Evolutionary conservation across 1,140 invertebrate genomes (phyloP).

Genomic region (Drosophila nebulosa): DNA sequence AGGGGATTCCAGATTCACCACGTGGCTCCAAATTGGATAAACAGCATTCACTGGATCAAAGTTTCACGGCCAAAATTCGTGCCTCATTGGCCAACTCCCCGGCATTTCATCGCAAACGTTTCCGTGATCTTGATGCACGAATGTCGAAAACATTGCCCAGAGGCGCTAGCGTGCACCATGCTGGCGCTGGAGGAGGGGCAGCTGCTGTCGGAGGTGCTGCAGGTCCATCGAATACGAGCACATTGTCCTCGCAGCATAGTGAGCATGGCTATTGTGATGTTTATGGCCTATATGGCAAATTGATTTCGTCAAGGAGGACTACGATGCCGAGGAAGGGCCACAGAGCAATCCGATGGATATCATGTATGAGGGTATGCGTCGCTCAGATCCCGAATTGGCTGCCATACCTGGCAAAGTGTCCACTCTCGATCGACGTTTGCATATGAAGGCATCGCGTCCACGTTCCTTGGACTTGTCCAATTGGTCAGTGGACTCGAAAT

Average conservation of each 20-base stretch:
- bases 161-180: slow-evolving; percentile 83
- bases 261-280: slow-evolving; percentile 89
- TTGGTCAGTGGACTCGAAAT: slow-evolving; percentile 93
- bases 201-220: slow-evolving; percentile 74
- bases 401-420: slow-evolving; percentile 90
- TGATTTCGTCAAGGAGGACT: slow-evolving; percentile 92
- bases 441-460: slow-evolving; percentile 90
- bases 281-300: slow-evolving; percentile 93
- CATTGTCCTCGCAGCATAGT: slow-evolving; percentile 82
- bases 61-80: slow-evolving; percentile 83
- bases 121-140: slow-evolving; percentile 85
- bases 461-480: slow-evolving; percentile 91
- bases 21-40: slow-evolving; percentile 83
- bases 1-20: slow-evolving; percentile 59
- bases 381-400: slow-evolving; percentile 91
- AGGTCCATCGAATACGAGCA: slow-evolving; percentile 83
- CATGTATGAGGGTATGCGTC: slow-evolving; percentile 87
- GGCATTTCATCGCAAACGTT: slow-evolving; percentile 85
- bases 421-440: slow-evolving; percentile 88
- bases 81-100: slow-evolving; percentile 86
- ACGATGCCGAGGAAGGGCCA: slow-evolving; percentile 89
- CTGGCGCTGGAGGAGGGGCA: slow-evolving; percentile 25
- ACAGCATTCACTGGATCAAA: slow-evolving; percentile 84
- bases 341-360: slow-evolving; percentile 84
- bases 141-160: slow-evolving; percentile 90